Conservation (phyloP, 2,888 invertebrate species). For the Spodoptera exigua region DNA sequence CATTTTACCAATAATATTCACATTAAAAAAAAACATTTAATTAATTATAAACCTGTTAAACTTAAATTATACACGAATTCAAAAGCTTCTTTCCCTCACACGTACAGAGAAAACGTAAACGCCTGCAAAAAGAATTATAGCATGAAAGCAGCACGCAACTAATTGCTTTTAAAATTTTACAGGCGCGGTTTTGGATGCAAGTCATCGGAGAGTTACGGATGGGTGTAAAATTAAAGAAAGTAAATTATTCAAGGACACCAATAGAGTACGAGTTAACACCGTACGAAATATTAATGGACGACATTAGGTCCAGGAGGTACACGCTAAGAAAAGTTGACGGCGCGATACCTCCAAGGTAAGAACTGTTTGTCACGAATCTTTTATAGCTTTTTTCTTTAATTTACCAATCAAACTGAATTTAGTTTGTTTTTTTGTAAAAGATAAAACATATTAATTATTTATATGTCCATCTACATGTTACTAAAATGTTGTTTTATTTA, state of each 20-base stretch:
- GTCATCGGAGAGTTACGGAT: conserved; percentile 97
- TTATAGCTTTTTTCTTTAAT: neutral
- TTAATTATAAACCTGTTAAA: neutral
- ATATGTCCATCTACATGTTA: too few species aligned
- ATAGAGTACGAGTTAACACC: conserved; percentile 98
- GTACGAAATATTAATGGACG: conserved; percentile 98
- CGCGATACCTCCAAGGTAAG: conserved; percentile 91
- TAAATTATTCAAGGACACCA: conserved; percentile 92
- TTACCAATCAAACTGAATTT: neutral
- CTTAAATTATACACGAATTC: conserved; percentile 11
- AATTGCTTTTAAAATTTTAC: conserved; percentile 65
- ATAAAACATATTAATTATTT: too few species aligned
- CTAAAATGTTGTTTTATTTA: conserved; percentile 58
- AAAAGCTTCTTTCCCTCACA: conserved; percentile 25
- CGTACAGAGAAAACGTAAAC: conserved; percentile 40
- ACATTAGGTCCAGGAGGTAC: conserved; percentile 96
- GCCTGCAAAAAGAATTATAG: conserved; percentile 65
- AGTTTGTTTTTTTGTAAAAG: neutral
- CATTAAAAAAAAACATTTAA: neutral
- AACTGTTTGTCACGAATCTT: neutral
- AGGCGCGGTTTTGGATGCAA: conserved; percentile 98
- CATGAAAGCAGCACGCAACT: conserved; percentile 54
- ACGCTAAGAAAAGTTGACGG: conserved; percentile 96
- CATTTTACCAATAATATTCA: too few species aligned
- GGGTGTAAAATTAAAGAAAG: conserved; percentile 97